Evolutionary conservation across 2,888 invertebrate species (phyloP).

Genomic region (Drosophila parthenogenetica): DNA sequence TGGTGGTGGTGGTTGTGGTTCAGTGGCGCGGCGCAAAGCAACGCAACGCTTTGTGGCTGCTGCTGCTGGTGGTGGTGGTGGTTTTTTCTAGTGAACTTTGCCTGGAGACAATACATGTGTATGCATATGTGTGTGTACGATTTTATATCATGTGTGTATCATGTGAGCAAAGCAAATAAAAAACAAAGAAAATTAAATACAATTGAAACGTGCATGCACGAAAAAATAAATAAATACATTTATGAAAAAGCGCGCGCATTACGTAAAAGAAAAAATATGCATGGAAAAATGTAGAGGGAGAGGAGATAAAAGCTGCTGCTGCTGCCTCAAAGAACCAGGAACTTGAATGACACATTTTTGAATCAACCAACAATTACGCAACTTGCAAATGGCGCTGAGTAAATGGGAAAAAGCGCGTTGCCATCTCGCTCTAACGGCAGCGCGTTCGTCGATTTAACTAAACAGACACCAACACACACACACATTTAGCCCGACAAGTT

Average conservation of each 20-base stretch:
- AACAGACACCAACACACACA: slow-evolving; percentile 9
- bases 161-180: slow-evolving; percentile 47
- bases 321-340: slow-evolving; percentile 49
- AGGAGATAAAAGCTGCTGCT: slow-evolving; percentile 12
- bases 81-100: slow-evolving; percentile 74
- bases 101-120: slow-evolving; percentile 49
- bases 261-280: slow-evolving; percentile 55
- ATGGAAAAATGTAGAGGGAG: not conserved
- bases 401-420: slow-evolving; percentile 33
- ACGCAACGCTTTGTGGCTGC: slow-evolving; percentile 38
- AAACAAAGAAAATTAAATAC: slow-evolving; percentile 7
- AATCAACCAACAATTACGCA: slow-evolving; percentile 75
- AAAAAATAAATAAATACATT: slow-evolving; percentile 8
- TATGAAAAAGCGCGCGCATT: slow-evolving; percentile 58
- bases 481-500: slow-evolving; percentile 53
- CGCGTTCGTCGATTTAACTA: slow-evolving; percentile 40
- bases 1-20: slow-evolving; percentile 65
- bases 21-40: slow-evolving; percentile 30
- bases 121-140: slow-evolving; percentile 34
- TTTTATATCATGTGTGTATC: slow-evolving; percentile 50
- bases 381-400: slow-evolving; percentile 71
- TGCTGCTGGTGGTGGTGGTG: slow-evolving; percentile 51
- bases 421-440: slow-evolving; percentile 43
- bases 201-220: slow-evolving; percentile 24
- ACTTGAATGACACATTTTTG: slow-evolving; percentile 80